Conservation (phyloP, 1,140 invertebrate genomes). For the Solenopsis fugax region DNA sequence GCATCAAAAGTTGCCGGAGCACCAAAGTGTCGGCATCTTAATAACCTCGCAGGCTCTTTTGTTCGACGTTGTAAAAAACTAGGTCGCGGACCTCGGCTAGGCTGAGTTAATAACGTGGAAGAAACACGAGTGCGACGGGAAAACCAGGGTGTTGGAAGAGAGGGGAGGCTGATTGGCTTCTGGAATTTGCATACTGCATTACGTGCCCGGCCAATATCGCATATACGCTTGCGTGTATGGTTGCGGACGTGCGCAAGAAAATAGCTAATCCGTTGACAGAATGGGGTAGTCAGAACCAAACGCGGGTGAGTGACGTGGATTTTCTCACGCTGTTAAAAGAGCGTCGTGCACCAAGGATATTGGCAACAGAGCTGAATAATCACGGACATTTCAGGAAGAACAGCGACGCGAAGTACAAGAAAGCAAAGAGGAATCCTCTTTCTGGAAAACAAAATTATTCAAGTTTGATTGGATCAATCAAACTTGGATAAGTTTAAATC, state of each 20-base stretch:
- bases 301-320: background rate
- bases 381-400: background rate
- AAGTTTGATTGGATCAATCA: constrained; percentile 4
- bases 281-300: constrained; percentile 41
- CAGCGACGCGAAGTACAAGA: background rate
- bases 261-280: constrained; percentile 15
- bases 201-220: constrained; percentile 43
- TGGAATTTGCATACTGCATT: constrained; percentile 69
- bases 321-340: background rate
- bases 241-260: constrained; percentile 3
- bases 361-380: background rate
- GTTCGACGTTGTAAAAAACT: constrained; percentile 72
- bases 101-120: constrained; percentile 71
- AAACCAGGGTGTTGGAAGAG: background rate
- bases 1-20: constrained; percentile 51
- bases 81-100: constrained; percentile 71
- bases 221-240: constrained; percentile 13
- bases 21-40: constrained; percentile 63
- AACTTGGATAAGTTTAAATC: no score
- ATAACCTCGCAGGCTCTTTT: constrained; percentile 68
- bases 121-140: constrained; percentile 5
- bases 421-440: no score
- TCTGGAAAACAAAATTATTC: background rate
- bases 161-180: background rate
- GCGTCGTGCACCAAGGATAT: background rate